Conservation (phyloP, 2,797 vertebrate species). For the Borostomias antarcticus region DNA sequence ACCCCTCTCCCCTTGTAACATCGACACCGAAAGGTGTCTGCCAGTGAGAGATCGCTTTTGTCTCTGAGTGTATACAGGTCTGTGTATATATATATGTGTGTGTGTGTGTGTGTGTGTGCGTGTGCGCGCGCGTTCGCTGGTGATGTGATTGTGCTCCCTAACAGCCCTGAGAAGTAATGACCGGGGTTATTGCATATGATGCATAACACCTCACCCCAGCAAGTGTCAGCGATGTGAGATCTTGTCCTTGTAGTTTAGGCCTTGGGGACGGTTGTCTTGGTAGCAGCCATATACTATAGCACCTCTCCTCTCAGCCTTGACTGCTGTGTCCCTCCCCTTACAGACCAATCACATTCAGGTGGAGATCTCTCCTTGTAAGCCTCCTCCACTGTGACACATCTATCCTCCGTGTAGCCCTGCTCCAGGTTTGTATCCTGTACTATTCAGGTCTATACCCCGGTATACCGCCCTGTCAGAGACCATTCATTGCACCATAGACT, state of each 20-base stretch:
- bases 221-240: conserved; percentile 44
- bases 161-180: conserved; percentile 69
- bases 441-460: too few species aligned
- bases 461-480: too few species aligned
- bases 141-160: conserved; percentile 34
- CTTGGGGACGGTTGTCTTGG: not conserved
- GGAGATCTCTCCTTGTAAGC: too few species aligned
- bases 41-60: not conserved
- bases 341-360: too few species aligned
- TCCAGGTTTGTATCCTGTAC: conserved; percentile 39
- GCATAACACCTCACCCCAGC: conserved; percentile 61
- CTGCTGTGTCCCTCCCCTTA: too few species aligned
- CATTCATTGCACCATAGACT: too few species aligned
- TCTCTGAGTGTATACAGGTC: not conserved
- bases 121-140: not conserved
- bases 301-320: too few species aligned
- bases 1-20: too few species aligned
- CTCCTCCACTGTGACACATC: not conserved
- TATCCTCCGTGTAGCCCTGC: conserved; percentile 14
- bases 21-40: too few species aligned
- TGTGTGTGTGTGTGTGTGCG: not conserved
- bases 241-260: conserved; percentile 19
- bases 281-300: too few species aligned
- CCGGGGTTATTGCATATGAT: conserved; percentile 68
- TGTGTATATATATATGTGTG: not conserved